Percentiles rank a stretch among this genome's conserved stretches.
Evolutionary conservation across 2,797 vertebrate species (phyloP).

Genomic region (Myotis planiceps): DNA sequence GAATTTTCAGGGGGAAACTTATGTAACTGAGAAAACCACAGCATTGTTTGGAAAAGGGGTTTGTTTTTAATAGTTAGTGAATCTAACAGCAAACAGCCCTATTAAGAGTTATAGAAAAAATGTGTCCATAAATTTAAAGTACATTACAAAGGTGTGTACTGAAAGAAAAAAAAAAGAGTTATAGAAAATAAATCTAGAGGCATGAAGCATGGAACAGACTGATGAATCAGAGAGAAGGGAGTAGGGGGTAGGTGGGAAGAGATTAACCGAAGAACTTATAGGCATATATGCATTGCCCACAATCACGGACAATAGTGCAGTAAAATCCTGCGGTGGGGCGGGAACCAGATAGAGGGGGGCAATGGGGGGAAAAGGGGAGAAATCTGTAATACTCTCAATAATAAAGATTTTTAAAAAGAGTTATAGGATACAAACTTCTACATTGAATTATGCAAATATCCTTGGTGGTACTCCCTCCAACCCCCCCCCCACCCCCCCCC

Average conservation of each 20-base stretch:
- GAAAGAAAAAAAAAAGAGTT: too few relatives aligned
- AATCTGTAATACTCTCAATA: too few relatives aligned
- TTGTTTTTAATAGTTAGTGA: slow-evolving; percentile 58
- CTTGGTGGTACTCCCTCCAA: background rate
- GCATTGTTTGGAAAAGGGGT: slow-evolving; percentile 29
- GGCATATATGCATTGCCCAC: too few relatives aligned
- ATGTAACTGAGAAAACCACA: slow-evolving; percentile 73
- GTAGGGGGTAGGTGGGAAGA: too few relatives aligned
- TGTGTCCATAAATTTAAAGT: background rate
- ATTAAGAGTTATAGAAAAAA: slow-evolving; percentile 28
- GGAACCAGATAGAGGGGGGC: too few relatives aligned
- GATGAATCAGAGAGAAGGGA: too few relatives aligned
- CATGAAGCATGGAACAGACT: too few relatives aligned
- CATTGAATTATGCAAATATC: slow-evolving; percentile 21
- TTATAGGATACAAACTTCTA: slow-evolving; percentile 43
- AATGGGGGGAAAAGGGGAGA: too few relatives aligned
- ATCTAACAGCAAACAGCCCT: slow-evolving; percentile 34
- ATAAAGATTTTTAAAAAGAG: background rate
- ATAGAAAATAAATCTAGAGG: background rate
- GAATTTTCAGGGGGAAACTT: slow-evolving; percentile 80
- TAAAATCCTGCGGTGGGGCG: too few relatives aligned
- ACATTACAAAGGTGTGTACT: background rate
- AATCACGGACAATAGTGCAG: too few relatives aligned
- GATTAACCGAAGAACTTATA: too few relatives aligned
- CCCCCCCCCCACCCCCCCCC: too few relatives aligned